These are phyloP conservation scores for Bombus breviceps DNA, from an alignment of 1,140 invertebrate genomes.

Conservation along the genomic window DNA sequence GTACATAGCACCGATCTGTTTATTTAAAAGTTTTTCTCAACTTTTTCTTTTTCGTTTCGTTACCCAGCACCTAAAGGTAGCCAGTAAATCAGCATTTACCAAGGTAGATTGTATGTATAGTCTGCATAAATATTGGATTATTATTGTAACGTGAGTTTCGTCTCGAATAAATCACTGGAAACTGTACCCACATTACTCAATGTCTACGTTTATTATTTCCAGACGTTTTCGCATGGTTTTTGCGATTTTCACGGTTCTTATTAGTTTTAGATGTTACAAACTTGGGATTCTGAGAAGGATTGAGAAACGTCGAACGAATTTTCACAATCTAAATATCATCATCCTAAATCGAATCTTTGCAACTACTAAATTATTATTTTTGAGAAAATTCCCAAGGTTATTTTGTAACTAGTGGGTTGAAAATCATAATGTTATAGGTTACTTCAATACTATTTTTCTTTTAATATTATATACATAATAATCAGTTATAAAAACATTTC, in stretches of 20 bases:
- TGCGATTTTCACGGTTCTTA: neutral
- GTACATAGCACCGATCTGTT: constrained; percentile 68
- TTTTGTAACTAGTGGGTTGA: neutral
- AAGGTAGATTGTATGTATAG: constrained; percentile 61
- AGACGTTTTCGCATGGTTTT: neutral
- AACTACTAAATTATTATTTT: neutral
- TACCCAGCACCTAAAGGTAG: constrained; percentile 55
- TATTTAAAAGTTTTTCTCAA: constrained; percentile 66
- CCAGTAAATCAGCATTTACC: constrained; percentile 69
- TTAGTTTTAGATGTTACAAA: neutral
- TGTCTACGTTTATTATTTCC: constrained; percentile 1
- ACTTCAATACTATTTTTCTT: neutral
- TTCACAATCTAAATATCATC: neutral
- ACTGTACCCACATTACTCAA: constrained; percentile 39
- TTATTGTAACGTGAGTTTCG: constrained; percentile 55
- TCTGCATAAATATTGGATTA: constrained; percentile 60
- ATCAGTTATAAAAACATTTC: neutral
- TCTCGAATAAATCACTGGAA: constrained; percentile 62
- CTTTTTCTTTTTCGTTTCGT: constrained; percentile 19
- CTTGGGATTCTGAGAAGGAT: neutral
- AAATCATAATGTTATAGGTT: neutral
- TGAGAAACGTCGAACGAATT: neutral
- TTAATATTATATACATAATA: neutral
- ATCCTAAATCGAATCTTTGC: neutral
- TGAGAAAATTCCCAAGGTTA: neutral